These are phyloP conservation scores for Tetranychus urticae DNA, from an alignment of 1,140 invertebrate species.

Conservation along the genomic window DNA sequence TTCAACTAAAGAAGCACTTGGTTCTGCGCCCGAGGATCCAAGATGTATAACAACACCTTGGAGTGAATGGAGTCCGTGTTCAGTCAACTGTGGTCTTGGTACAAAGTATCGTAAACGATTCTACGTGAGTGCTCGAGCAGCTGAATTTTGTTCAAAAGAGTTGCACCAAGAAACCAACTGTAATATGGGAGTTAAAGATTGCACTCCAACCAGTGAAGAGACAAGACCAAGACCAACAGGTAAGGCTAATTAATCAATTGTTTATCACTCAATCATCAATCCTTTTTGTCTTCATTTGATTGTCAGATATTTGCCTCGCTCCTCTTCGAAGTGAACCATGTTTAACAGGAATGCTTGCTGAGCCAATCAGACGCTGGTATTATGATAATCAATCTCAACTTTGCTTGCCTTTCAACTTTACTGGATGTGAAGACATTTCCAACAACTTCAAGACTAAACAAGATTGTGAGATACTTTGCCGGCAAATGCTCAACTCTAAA, in stretches of 20 bases:
- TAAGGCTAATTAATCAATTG: not conserved
- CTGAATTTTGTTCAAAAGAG: not conserved
- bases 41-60: constrained; percentile 20
- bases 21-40: constrained; percentile 1
- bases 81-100: constrained; percentile 30
- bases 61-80: constrained; percentile 31
- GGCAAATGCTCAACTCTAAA: no score
- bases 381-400: not conserved
- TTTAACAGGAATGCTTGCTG: not conserved
- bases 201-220: not conserved
- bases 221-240: not conserved
- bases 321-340: not conserved
- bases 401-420: not conserved
- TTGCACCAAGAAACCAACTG: not conserved
- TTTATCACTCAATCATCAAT: not conserved
- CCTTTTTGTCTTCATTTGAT: not conserved
- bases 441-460: not conserved
- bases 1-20: not conserved
- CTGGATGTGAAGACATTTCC: not conserved
- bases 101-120: constrained; percentile 22
- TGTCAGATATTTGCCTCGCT: not conserved
- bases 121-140: constrained; percentile 8
- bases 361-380: not conserved
- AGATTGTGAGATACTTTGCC: not conserved
- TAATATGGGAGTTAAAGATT: not conserved